Conservation (phyloP, 2,888 invertebrate genomes). For the Oxyscelio sp. region DNA sequence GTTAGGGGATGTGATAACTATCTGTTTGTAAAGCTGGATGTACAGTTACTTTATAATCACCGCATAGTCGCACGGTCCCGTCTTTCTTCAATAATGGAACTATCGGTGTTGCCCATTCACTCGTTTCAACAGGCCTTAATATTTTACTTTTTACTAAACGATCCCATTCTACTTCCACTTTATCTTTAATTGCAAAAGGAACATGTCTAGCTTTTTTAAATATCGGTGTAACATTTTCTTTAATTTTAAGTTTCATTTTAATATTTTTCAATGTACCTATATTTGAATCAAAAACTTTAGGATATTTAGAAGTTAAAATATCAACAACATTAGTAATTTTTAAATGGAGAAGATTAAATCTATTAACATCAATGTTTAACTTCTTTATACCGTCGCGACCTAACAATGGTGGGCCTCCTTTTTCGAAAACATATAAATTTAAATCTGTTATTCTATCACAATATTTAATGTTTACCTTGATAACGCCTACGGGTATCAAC, state of each 20-base stretch:
- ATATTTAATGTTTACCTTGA: neutral
- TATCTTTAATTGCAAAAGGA: neutral
- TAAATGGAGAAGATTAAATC: neutral
- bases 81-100: slow-evolving; percentile 83
- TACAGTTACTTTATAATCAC: slow-evolving; percentile 82
- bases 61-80: slow-evolving; percentile 81
- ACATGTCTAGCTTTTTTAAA: neutral
- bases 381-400: slow-evolving; percentile 5
- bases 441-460: neutral
- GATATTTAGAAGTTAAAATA: neutral
- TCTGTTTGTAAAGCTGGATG: slow-evolving; percentile 79
- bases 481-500: neutral
- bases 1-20: slow-evolving; percentile 74
- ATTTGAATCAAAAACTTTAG: neutral
- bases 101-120: slow-evolving; percentile 83
- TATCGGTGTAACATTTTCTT: neutral
- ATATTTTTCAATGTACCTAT: neutral
- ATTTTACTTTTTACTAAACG: neutral
- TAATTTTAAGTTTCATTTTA: neutral
- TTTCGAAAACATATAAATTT: slow-evolving; percentile 19
- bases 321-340: neutral
- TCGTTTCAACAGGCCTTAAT: slow-evolving; percentile 59
- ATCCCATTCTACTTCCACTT: neutral
- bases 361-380: neutral
- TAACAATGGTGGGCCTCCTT: slow-evolving; percentile 11